Conservation (phyloP, 2,888 invertebrate genomes). For the Petrophora chlorosata region DNA sequence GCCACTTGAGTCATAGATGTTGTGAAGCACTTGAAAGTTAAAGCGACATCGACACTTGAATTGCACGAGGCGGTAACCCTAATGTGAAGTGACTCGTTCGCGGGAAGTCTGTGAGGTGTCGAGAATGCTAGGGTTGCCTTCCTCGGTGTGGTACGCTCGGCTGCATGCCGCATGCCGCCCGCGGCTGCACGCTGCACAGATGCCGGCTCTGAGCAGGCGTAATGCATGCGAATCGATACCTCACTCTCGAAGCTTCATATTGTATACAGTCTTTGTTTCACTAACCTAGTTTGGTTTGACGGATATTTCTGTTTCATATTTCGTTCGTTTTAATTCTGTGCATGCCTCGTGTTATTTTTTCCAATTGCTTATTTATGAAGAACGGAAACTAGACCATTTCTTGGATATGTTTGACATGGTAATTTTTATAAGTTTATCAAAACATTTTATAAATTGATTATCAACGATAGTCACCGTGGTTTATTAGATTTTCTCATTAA, state of each 20-base stretch:
- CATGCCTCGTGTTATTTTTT: not conserved
- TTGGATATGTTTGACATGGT: too few relatives aligned
- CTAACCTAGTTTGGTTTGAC: conserved; percentile 71
- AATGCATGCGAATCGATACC: conserved; percentile 80
- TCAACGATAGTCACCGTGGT: too few relatives aligned
- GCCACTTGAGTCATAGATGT: conserved; percentile 25
- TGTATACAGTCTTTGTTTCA: conserved; percentile 76
- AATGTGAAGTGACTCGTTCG: conserved; percentile 62
- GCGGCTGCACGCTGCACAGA: conserved; percentile 67
- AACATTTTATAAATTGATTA: too few relatives aligned
- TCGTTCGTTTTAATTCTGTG: conserved; percentile 10
- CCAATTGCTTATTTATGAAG: not conserved
- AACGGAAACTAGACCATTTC: not conserved
- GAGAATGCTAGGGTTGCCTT: conserved; percentile 55
- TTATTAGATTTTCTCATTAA: too few relatives aligned
- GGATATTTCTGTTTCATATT: conserved; percentile 21
- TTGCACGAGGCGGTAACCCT: conserved; percentile 54
- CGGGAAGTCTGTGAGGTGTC: conserved; percentile 76
- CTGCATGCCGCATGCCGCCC: conserved; percentile 51
- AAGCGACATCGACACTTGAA: conserved; percentile 23
- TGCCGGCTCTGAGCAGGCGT: conserved; percentile 50
- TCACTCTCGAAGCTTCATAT: conserved; percentile 65
- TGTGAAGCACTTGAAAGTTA: conserved; percentile 21
- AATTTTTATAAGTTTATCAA: too few relatives aligned
- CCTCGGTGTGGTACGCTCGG: conserved; percentile 62